Percentiles rank a stretch among this genome's conserved stretches.
Conservation (phyloP, 2,113 vertebrate species). For the Orthochromis indermauri region DNA sequence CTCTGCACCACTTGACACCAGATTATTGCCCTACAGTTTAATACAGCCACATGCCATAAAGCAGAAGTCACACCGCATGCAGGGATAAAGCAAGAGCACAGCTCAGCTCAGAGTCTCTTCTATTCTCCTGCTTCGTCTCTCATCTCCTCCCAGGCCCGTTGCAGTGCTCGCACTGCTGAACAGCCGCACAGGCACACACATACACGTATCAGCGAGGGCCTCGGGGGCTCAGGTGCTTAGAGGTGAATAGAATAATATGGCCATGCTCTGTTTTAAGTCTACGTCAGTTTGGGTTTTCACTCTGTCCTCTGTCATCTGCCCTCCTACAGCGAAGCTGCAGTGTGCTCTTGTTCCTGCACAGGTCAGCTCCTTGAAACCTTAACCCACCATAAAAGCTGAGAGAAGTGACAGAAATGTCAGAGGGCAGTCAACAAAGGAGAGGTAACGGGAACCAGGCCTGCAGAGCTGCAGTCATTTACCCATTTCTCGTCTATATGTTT, state of each 20-base stretch:
- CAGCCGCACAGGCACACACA: background rate
- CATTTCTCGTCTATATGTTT: background rate
- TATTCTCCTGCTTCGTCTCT: conserved; percentile 22
- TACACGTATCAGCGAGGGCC: conserved; percentile 3
- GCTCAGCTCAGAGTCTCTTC: conserved; percentile 23
- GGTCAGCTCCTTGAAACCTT: conserved; percentile 39
- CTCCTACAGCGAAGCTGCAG: conserved; percentile 27
- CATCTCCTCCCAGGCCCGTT: conserved; percentile 25
- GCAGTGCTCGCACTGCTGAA: conserved; percentile 22
- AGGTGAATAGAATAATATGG: conserved; percentile 46
- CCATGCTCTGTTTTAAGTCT: conserved; percentile 45
- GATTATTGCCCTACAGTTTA: conserved; percentile 65
- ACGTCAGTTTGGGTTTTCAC: background rate
- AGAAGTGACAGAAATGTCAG: conserved; percentile 44
- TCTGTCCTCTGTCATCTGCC: background rate
- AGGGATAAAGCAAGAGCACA: conserved; percentile 1
- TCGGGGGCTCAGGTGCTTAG: conserved; percentile 39
- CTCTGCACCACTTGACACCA: conserved; percentile 63
- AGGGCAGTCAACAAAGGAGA: conserved; percentile 49
- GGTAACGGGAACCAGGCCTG: background rate
- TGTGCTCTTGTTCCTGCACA: conserved; percentile 48
- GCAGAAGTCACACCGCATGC: conserved; percentile 46
- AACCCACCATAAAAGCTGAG: conserved; percentile 25
- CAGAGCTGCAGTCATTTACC: background rate
- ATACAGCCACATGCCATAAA: conserved; percentile 68